Evolutionary conservation across 1,140 invertebrate species (phyloP).

Genomic region (Charaxes varanes): DNA sequence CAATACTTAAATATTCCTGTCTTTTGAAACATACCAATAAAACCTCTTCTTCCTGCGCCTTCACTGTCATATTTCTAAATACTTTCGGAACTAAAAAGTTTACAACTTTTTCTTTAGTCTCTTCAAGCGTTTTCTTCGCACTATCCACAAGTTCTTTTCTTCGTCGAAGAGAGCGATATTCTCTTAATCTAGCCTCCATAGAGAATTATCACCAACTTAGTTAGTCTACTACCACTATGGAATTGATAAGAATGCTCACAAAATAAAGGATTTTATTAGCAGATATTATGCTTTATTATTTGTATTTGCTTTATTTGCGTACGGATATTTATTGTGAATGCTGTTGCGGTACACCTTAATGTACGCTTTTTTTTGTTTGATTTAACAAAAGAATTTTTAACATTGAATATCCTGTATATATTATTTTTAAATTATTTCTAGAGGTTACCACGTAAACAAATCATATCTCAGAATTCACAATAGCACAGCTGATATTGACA

Average conservation of each 20-base stretch:
- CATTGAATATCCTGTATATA: no score
- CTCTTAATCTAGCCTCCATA: slow-evolving; percentile 65
- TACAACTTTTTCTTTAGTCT: slow-evolving; percentile 36
- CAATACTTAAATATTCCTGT: no score
- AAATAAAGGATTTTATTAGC: slow-evolving; percentile 12
- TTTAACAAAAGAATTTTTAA: no score
- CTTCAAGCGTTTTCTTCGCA: slow-evolving; percentile 44
- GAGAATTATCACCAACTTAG: slow-evolving; percentile 16
- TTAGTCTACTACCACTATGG: background rate
- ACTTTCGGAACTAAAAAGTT: slow-evolving; percentile 38
- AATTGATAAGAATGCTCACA: background rate
- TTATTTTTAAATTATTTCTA: no score
- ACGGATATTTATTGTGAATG: no score
- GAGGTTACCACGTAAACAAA: no score
- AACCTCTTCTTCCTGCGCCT: slow-evolving; percentile 39
- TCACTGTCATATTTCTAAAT: slow-evolving; percentile 38
- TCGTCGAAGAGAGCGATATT: slow-evolving; percentile 55
- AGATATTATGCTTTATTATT: no score
- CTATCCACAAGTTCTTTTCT: slow-evolving; percentile 52
- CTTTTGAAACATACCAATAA: slow-evolving; percentile 40
- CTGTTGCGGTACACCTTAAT: no score
- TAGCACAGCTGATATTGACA: no score
- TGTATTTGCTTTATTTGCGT: no score
- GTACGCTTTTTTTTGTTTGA: no score
- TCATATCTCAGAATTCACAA: no score